Evolutionary conservation across 2,888 invertebrate genomes (phyloP), one percentile per base, ranked within the genome.

Genomic region (Sinelater perroti): DNA sequence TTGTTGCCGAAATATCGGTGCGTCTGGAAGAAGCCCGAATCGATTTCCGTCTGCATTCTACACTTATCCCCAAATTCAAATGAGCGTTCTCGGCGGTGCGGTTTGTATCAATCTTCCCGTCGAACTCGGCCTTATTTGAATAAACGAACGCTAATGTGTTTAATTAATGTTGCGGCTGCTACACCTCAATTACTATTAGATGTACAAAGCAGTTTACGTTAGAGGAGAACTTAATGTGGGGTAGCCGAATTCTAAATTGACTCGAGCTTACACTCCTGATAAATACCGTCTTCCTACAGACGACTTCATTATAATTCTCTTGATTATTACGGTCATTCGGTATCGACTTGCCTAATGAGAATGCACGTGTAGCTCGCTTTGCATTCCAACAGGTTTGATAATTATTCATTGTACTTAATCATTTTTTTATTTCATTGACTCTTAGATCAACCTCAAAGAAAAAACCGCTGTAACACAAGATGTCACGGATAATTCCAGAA

Each of bases 41-140:
- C 44, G 18, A 5, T 44, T 28, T 10, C 18, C 10, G 26, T 8
- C 5, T 42, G 18, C 11, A 20, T 20, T 38, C 5, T 14, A 14
- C n/a, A 14, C 2, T 16, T 14, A 16, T 44, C 2, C 44, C 17
- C 17, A 17, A 33, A 44, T 44, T 28, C 30, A 16, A 44, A 44
- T 16, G 16, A 28, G 17, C 28, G 18, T 14, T 18, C 30, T 13
- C 11, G 3, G 1, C 21, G 24, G 11, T 13, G 24, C 24, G 8
- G 20, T 24, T 38, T 24, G 24, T 14, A 14, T 13, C 14, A 13
- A 24, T 40, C 1, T 40, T 40, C 21, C 21, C 40, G 16, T 14
- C 8, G 40, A 40, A 40, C n/a, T n/a, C n/a, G n/a, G n/a, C n/a
- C n/a, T n/a, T n/a, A n/a, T 40, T 24, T 40, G 14, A 40, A 40